Conservation (phyloP, 2,888 invertebrate genomes). For the Clitarchus hookeri region DNA sequence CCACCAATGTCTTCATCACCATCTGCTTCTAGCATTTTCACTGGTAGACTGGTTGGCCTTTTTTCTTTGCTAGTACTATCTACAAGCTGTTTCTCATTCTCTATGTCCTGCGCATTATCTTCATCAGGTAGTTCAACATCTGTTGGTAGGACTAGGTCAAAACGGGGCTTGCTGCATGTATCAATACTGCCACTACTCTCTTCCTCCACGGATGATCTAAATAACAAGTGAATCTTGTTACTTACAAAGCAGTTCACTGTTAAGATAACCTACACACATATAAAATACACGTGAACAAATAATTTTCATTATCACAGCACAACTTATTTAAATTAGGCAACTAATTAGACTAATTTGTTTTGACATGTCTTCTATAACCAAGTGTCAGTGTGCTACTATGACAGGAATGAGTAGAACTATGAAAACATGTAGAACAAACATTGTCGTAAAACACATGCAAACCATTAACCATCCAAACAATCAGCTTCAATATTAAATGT, state of each 20-base stretch:
- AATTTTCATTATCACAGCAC: background rate
- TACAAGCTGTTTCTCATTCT: conserved; percentile 39
- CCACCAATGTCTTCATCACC: conserved; percentile 29
- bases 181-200: conserved; percentile 35
- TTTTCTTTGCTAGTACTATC: conserved; percentile 31
- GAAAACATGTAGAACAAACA: too few species aligned
- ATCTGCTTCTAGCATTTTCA: conserved; percentile 16
- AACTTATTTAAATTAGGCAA: too few species aligned
- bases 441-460: too few species aligned
- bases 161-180: conserved; percentile 32
- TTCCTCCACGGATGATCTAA: conserved; percentile 34
- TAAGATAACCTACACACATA: background rate
- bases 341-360: too few species aligned
- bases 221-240: background rate
- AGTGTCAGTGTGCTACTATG: too few species aligned
- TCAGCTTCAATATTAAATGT: too few species aligned
- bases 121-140: conserved; percentile 37
- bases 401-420: too few species aligned
- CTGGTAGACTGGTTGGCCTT: background rate
- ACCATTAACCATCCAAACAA: too few species aligned
- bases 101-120: conserved; percentile 34
- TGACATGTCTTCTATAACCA: too few species aligned
- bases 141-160: conserved; percentile 32
- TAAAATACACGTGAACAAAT: background rate
- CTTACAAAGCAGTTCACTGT: too few species aligned